These are phyloP conservation scores for Arvicanthis niloticus DNA, from an alignment of 2,113 vertebrate species.

Conservation along the genomic window DNA sequence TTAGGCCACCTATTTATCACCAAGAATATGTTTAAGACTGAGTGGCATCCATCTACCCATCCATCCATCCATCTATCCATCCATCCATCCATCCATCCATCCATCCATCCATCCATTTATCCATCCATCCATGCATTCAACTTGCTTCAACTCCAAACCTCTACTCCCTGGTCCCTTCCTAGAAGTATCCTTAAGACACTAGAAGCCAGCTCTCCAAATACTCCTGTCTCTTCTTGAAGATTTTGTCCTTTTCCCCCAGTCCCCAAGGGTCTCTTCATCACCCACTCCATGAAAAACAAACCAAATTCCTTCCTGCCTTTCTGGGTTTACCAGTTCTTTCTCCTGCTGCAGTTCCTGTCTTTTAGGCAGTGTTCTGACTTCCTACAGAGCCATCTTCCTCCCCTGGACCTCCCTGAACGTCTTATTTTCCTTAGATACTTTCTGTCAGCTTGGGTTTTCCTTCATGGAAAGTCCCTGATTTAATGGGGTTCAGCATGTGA, in stretches of 20 bases:
- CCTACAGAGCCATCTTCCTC: neutral
- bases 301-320: neutral
- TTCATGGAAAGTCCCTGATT: neutral
- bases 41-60: neutral
- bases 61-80: neutral
- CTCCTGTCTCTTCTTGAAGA: neutral
- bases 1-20: neutral
- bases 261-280: neutral
- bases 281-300: neutral
- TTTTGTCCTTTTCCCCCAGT: neutral
- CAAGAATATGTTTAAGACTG: neutral
- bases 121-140: neutral
- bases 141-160: neutral
- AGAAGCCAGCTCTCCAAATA: neutral
- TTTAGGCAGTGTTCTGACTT: neutral
- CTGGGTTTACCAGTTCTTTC: neutral
- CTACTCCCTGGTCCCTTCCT: neutral
- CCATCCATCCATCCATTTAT: neutral
- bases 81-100: neutral
- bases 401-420: neutral
- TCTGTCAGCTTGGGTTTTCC: neutral
- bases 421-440: neutral
- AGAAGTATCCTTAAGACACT: neutral
- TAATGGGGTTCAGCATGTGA: neutral
- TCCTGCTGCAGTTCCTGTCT: neutral